Evolutionary conservation across 2,797 vertebrate genomes (phyloP).

Genomic region (Gallinago solitaria): DNA sequence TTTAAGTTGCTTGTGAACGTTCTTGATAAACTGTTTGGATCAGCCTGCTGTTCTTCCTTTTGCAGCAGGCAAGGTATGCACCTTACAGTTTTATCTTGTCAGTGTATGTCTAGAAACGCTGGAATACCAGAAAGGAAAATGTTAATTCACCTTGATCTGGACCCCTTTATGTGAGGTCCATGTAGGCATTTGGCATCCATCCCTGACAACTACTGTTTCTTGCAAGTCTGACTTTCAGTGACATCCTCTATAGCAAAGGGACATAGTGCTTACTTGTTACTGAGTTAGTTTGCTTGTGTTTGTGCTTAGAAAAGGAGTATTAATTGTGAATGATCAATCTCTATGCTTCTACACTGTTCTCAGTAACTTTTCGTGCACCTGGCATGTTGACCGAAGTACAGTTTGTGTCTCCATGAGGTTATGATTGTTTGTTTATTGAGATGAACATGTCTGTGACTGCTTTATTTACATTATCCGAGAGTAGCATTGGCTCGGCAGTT

Average conservation of each 20-base stretch:
- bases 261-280: neutral
- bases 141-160: neutral
- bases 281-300: neutral
- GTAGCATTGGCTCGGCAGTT: neutral
- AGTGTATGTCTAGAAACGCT: neutral
- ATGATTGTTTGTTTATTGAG: neutral
- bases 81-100: neutral
- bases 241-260: neutral
- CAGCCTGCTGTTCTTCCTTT: neutral
- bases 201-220: neutral
- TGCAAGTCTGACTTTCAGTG: neutral
- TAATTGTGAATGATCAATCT: neutral
- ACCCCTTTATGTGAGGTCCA: rapidly evolving
- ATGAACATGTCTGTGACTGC: neutral
- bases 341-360: neutral
- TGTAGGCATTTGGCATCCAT: rapidly evolving
- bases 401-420: neutral
- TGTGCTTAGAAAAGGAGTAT: neutral
- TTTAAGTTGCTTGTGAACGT: neutral
- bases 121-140: neutral
- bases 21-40: neutral
- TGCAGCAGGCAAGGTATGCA: neutral
- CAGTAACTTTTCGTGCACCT: neutral
- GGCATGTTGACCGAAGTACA: neutral
- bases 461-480: neutral